Conservation (phyloP, 1,140 invertebrate genomes). For the Bombus breviceps region DNA sequence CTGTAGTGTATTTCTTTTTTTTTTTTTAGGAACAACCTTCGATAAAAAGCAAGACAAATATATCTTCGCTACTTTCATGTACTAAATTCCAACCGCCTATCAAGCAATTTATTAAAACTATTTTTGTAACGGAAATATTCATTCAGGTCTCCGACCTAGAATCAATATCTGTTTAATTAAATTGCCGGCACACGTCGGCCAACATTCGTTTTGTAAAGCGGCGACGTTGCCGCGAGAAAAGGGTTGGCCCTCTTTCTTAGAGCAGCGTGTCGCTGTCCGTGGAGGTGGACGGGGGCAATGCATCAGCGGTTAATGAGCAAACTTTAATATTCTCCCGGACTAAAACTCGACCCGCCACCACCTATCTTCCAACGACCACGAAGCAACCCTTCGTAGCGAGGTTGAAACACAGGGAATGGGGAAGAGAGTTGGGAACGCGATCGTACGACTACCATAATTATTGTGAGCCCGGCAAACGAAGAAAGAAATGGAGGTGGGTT, state of each 20-base stretch:
- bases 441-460: constrained; percentile 64
- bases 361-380: constrained; percentile 58
- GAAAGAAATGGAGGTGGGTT: constrained; percentile 23
- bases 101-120: not conserved
- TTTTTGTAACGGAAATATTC: not conserved
- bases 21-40: not conserved
- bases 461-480: constrained; percentile 55
- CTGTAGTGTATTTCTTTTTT: not conserved
- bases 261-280: constrained; percentile 32
- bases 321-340: constrained; percentile 71
- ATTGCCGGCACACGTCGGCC: not conserved
- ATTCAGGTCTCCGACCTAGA: not conserved
- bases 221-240: not conserved
- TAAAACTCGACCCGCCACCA: constrained; percentile 58
- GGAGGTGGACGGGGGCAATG: constrained; percentile 59
- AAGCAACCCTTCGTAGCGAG: constrained; percentile 43
- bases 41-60: not conserved
- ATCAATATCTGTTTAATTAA: constrained; percentile 14
- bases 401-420: not conserved
- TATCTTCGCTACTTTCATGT: too few relatives aligned
- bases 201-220: not conserved
- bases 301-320: constrained; percentile 73
- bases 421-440: constrained; percentile 42
- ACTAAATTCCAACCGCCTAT: too few relatives aligned
- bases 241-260: not conserved